Conservation (phyloP, 1,140 invertebrate species). For the Prorops nasuta region DNA sequence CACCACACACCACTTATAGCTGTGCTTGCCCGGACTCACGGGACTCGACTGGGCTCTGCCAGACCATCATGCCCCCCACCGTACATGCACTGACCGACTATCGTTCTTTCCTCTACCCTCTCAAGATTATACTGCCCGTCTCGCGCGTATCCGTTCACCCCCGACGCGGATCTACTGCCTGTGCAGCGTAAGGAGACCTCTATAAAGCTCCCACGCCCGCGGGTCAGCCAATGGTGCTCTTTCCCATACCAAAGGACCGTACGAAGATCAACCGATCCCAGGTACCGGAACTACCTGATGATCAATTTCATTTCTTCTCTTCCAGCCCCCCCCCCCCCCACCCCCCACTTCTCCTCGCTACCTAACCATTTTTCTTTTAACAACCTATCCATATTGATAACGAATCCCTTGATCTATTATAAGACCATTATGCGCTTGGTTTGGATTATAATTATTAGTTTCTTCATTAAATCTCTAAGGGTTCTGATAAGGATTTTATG, state of each 20-base stretch:
- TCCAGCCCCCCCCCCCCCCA: no score
- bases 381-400: no score
- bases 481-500: no score
- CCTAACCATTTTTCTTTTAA: no score
- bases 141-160: conserved; percentile 17
- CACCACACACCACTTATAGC: conserved; percentile 24
- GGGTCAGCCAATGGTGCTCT: background rate
- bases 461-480: no score
- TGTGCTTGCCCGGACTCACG: conserved; percentile 53
- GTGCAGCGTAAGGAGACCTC: conserved; percentile 21
- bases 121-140: conserved; percentile 18
- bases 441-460: no score
- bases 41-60: conserved; percentile 51
- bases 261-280: background rate
- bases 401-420: no score
- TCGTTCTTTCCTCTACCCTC: conserved; percentile 10
- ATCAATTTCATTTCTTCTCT: background rate
- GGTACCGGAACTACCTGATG: background rate
- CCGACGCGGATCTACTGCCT: conserved; percentile 25
- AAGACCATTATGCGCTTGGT: no score
- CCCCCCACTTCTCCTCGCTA: no score
- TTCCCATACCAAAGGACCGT: background rate
- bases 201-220: conserved; percentile 35
- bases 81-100: conserved; percentile 29
- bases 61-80: conserved; percentile 21